Evolutionary conservation across 1,140 invertebrate genomes (phyloP), one percentile per base, ranked within the genome.

Genomic region (Atta colombica): DNA sequence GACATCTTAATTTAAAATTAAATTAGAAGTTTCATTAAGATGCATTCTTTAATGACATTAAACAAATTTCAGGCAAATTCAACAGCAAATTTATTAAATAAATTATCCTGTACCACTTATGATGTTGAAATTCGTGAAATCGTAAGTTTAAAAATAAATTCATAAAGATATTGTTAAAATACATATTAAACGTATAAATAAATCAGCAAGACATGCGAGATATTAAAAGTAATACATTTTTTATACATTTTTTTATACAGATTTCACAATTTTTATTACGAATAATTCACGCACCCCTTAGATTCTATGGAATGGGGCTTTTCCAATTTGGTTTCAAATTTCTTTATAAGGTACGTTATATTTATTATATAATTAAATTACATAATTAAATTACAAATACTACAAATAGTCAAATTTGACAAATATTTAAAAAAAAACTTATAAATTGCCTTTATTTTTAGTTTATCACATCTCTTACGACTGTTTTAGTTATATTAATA

Each of bases 281-380:
- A 74, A 7, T 49, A 12, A 0, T 1, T 58, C 28, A 61, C 14
- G n/a, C 3, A 2, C 80, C 66, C 28, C 10, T 84, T 28, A 61
- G 5, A 72, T 84, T 84, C 25, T 58, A 3, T 5, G 80, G 66
- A n/a, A 53, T 71, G 7, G 80, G 69, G 14, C 25, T 84, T 4
- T 84, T 84, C 1, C 31, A 74, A 58, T 84, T 84, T 61, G 80
- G 68, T 7, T 84, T 58, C 16, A 58, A 72, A 21, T 72, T 84
- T 28, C 4, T 84, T 12, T 5, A 39, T 3, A 31, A 3, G 55
- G 68, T 84, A 72, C 1, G 16, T 49, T 45, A 53, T 18, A 28
- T 3, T 61, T 77, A 61, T 61, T 28, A 61, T n/a, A 18, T 77
- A 28, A 28, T 5, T 25, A 35, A 35, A 35, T 35, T 35, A 35